Evolutionary conservation across 2,888 invertebrate species (phyloP).

Genomic region (Argyresthia goedartella): DNA sequence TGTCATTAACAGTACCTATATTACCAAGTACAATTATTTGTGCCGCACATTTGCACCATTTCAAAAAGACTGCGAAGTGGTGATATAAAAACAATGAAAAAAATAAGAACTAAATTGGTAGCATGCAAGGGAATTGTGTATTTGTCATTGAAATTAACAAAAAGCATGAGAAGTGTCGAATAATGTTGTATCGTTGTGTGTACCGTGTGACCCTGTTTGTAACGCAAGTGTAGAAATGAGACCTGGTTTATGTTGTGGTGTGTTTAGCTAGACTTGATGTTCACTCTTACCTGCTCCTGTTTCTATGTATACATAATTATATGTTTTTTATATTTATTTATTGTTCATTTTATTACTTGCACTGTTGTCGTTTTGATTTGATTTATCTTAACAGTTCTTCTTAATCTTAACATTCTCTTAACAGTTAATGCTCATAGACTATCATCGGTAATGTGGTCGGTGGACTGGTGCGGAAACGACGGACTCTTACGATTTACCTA

Average conservation of each 20-base stretch:
- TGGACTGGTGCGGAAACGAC: no score
- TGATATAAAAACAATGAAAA: not conserved
- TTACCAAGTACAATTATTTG: not conserved
- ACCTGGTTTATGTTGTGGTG: slow-evolving; percentile 23
- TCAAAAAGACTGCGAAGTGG: not conserved
- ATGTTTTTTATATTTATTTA: not conserved
- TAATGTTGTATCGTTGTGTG: slow-evolving; percentile 20
- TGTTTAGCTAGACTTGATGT: slow-evolving; percentile 12
- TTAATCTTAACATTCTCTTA: no score
- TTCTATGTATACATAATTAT: not conserved
- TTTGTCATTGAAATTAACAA: no score
- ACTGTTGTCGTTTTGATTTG: not conserved
- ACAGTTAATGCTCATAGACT: no score
- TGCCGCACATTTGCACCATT: no score
- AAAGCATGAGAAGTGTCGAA: not conserved
- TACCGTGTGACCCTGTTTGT: slow-evolving; percentile 42
- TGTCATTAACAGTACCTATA: no score
- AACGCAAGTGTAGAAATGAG: slow-evolving; percentile 55
- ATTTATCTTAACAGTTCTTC: not conserved
- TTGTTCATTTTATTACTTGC: not conserved
- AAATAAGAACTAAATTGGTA: not conserved
- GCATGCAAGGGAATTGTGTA: no score
- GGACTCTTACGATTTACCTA: no score
- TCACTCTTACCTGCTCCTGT: not conserved
- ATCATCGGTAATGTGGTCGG: no score